phyloP scores from a whole-genome alignment of 1,140 invertebrate genomes.

The Brachionus plicatilis region DNA sequence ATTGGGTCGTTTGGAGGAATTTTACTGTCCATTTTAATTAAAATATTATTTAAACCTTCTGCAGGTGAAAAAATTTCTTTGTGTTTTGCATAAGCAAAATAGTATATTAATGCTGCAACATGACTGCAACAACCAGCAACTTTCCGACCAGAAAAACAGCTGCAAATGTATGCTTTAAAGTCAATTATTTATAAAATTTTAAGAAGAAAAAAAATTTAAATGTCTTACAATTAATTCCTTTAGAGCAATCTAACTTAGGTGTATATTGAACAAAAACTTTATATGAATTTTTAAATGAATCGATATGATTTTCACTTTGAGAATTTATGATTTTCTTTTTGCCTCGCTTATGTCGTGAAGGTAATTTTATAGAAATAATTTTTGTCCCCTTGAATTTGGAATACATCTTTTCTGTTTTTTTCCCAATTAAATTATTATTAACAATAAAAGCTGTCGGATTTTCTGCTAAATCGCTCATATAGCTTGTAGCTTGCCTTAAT shows the following conservation, averaged over 20 bases:
- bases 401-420: not conserved
- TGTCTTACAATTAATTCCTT: not conserved
- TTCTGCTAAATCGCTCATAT: not conserved
- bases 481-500: slow-evolving; percentile 10
- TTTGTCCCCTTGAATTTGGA: not conserved
- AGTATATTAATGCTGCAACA: not conserved
- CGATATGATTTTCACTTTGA: not conserved
- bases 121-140: slow-evolving; percentile 1
- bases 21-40: not conserved
- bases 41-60: not conserved
- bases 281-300: not conserved
- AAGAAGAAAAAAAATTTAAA: not conserved
- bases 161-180: slow-evolving; percentile 14
- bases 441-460: not conserved
- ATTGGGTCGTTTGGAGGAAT: not conserved
- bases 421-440: not conserved
- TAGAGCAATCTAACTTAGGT: not conserved
- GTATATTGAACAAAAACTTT: slow-evolving; percentile 27
- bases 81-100: not conserved
- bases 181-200: not conserved
- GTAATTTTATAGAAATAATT: not conserved
- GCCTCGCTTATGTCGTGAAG: not conserved
- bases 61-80: not conserved
- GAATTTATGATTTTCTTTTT: not conserved
- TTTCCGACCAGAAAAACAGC: slow-evolving; percentile 1